Evolutionary conservation across 2,888 invertebrate genomes (phyloP).

Genomic region (Microctonus brassicae): DNA sequence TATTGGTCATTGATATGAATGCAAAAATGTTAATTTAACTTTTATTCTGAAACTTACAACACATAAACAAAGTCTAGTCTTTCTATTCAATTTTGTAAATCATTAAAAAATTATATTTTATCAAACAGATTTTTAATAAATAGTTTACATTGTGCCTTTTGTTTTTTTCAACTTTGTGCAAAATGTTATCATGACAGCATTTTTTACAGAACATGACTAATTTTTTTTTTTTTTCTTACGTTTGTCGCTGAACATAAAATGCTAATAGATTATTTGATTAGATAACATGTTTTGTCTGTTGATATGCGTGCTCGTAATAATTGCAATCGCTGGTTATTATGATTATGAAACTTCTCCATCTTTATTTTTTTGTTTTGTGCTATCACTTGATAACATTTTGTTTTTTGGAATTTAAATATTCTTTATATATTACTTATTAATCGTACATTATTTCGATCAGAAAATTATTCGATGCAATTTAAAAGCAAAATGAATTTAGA

Average conservation of each 20-base stretch:
- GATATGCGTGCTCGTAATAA: neutral
- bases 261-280: conserved; percentile 12
- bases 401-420: neutral
- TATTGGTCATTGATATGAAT: neutral
- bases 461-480: too few species aligned
- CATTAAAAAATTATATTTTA: too few species aligned
- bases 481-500: neutral
- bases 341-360: neutral
- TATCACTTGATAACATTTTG: neutral
- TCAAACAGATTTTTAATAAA: neutral
- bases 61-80: too few species aligned
- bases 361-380: neutral
- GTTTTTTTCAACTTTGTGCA: neutral
- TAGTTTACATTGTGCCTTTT: too few species aligned
- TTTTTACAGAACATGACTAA: conserved; percentile 34
- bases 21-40: neutral
- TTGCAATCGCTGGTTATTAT: neutral
- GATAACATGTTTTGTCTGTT: neutral
- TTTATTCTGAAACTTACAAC: neutral
- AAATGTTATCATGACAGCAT: conserved; percentile 33
- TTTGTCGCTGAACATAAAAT: neutral
- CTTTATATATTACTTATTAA: neutral
- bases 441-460: neutral
- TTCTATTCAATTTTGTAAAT: too few species aligned
- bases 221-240: conserved; percentile 20